These are phyloP conservation scores for Cerastis rubricosa DNA, from an alignment of 2,888 invertebrate species.

Conservation along the genomic window DNA sequence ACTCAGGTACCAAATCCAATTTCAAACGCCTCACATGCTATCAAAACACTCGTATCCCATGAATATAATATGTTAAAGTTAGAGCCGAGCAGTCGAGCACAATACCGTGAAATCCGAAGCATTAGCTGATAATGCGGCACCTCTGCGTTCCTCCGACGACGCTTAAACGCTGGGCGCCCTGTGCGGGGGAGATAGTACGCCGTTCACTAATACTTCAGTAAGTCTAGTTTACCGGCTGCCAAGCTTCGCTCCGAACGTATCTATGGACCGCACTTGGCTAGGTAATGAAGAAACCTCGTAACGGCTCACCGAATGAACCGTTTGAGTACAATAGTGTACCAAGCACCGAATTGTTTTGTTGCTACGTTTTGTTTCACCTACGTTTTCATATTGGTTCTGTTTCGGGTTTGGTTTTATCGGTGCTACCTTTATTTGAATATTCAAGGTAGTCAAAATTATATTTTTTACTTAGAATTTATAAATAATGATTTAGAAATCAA, in stretches of 20 bases:
- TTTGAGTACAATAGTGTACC: constrained; percentile 43
- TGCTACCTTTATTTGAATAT: too few relatives aligned
- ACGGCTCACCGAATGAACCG: constrained; percentile 49
- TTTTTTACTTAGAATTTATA: too few relatives aligned
- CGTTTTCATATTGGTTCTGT: constrained; percentile 19
- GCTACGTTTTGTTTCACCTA: constrained; percentile 20
- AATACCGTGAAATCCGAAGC: constrained; percentile 61
- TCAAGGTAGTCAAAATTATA: too few relatives aligned
- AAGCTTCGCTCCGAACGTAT: constrained; percentile 72
- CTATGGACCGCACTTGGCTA: constrained; percentile 74
- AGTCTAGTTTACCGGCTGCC: constrained; percentile 72
- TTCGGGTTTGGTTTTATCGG: neutral
- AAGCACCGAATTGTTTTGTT: constrained; percentile 48
- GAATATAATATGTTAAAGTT: constrained; percentile 60
- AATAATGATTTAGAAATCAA: too few relatives aligned
- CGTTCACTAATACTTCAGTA: constrained; percentile 76
- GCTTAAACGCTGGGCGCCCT: constrained; percentile 62
- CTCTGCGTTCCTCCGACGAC: constrained; percentile 52
- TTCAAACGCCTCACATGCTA: constrained; percentile 45
- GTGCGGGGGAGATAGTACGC: constrained; percentile 71
- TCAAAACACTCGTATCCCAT: constrained; percentile 37
- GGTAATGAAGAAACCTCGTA: constrained; percentile 71
- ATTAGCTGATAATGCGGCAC: constrained; percentile 54
- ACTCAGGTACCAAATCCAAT: constrained; percentile 14
- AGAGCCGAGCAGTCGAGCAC: constrained; percentile 34